Evolutionary conservation across 2,797 vertebrate genomes (phyloP).

Genomic region (Mus minutoides): DNA sequence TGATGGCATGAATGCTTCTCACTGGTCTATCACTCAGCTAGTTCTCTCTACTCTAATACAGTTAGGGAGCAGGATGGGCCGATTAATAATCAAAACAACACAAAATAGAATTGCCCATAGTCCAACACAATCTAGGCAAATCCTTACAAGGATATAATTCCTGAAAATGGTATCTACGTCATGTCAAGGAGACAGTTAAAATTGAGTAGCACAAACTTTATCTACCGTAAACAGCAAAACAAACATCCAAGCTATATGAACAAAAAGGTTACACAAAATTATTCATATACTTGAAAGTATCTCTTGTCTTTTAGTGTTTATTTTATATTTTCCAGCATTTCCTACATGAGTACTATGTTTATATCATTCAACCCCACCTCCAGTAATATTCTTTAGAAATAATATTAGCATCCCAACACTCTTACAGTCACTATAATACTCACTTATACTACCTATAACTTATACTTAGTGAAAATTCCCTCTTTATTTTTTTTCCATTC

Average conservation of each 20-base stretch:
- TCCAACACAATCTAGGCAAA: not conserved
- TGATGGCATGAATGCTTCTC: not conserved
- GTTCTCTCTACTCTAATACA: not conserved
- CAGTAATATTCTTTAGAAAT: not conserved
- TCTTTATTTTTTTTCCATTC: not conserved
- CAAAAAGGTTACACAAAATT: not conserved
- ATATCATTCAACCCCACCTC: not conserved
- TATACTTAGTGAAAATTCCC: not conserved
- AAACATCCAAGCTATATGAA: not conserved
- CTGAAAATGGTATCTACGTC: not conserved
- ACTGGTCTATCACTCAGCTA: not conserved
- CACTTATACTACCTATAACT: not conserved
- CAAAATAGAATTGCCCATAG: not conserved
- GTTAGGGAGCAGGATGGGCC: not conserved
- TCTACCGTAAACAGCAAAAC: not conserved
- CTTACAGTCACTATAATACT: not conserved
- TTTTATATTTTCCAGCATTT: not conserved
- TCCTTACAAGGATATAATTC: not conserved
- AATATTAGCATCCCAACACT: not conserved
- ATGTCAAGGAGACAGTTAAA: not conserved
- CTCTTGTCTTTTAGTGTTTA: not conserved
- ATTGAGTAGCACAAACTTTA: not conserved
- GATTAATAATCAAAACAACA: not conserved
- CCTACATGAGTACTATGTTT: not conserved
- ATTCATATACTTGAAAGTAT: not conserved